Evolutionary conservation across 2,113 vertebrate genomes (phyloP).

Genomic region (Callipepla squamata): DNA sequence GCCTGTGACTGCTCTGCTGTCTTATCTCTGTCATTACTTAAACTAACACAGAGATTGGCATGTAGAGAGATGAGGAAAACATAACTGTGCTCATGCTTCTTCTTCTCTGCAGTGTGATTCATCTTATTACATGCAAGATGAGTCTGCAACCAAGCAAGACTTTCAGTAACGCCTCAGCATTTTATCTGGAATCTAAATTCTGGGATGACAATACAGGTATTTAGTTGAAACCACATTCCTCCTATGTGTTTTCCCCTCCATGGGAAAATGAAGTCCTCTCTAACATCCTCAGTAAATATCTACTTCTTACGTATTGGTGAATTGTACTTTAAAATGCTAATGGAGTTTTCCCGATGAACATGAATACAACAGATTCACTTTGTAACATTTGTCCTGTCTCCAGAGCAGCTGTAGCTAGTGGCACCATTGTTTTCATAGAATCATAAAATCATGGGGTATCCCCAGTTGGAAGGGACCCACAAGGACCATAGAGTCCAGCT

Average conservation of each 20-base stretch:
- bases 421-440: not conserved
- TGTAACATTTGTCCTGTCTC: not conserved
- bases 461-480: not conserved
- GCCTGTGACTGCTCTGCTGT: not conserved
- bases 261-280: not conserved
- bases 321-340: not conserved
- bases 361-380: not conserved
- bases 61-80: not conserved
- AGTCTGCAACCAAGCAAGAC: not conserved
- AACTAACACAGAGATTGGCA: not conserved
- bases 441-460: not conserved
- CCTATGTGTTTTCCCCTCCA: rapidly evolving
- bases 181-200: not conserved
- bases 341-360: not conserved
- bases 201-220: not conserved
- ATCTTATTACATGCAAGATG: not conserved
- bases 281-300: not conserved
- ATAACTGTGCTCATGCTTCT: not conserved
- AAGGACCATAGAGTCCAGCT: not conserved
- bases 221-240: not conserved
- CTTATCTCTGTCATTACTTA: not conserved
- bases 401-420: not conserved
- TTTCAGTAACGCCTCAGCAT: not conserved
- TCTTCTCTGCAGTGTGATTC: not conserved
- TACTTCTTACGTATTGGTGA: not conserved